Conservation (phyloP, 2,888 invertebrate genomes). For the Aphrophora alni region DNA sequence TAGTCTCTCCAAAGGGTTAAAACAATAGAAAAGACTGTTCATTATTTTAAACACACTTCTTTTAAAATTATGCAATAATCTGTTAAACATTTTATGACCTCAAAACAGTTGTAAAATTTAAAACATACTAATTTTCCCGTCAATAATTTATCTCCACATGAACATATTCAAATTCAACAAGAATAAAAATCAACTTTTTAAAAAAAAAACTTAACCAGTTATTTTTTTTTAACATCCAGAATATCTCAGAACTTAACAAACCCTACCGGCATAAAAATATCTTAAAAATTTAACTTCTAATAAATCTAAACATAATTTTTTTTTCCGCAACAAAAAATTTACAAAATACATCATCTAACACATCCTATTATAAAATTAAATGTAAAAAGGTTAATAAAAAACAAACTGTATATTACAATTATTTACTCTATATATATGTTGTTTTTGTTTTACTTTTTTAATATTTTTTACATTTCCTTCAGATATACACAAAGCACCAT, state of each 20-base stretch:
- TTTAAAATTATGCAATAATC: no score
- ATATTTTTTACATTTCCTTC: background rate
- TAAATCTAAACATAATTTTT: background rate
- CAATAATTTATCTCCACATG: no score
- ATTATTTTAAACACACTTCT: no score
- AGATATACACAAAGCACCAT: background rate
- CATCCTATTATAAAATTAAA: background rate
- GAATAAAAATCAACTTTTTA: background rate
- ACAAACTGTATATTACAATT: background rate
- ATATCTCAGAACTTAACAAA: background rate
- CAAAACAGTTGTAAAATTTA: no score
- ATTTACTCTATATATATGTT: background rate
- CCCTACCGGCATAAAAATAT: background rate
- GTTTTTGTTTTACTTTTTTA: background rate
- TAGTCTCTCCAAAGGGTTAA: no score
- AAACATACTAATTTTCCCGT: no score
- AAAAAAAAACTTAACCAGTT: no score
- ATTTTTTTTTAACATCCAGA: no score
- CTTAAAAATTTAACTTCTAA: background rate
- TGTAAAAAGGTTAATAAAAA: background rate
- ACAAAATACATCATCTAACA: background rate
- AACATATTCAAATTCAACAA: no score
- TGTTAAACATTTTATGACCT: no score
- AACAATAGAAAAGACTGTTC: no score
- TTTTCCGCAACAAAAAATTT: background rate